phyloP scores from a whole-genome alignment of 2,888 invertebrate species.

The Caenorhabditis sp. region DNA sequence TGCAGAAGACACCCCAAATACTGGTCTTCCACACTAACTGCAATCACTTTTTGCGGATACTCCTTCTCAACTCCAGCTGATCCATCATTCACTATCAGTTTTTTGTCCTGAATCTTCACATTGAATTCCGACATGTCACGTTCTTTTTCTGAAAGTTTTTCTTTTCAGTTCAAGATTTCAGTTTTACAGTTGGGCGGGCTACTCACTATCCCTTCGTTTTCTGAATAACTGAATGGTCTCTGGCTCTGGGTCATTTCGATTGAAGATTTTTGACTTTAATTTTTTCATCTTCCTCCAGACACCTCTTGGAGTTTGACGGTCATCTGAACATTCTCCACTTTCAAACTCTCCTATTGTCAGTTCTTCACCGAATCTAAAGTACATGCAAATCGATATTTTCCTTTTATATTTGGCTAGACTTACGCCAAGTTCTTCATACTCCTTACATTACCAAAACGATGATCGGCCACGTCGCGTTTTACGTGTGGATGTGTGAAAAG shows the following conservation, averaged over 20 bases:
- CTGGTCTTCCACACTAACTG: slow-evolving; percentile 33
- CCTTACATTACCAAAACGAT: slow-evolving; percentile 17
- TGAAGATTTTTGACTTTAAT: slow-evolving; percentile 37
- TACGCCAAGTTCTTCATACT: slow-evolving; percentile 37
- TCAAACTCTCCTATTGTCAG: slow-evolving; percentile 35
- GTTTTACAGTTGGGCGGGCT: too few species aligned
- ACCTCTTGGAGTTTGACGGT: slow-evolving; percentile 17
- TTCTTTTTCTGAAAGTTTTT: slow-evolving; percentile 33
- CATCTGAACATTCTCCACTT: slow-evolving; percentile 23
- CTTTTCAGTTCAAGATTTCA: too few species aligned
- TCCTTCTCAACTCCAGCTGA: background rate
- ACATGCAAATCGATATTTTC: too few species aligned
- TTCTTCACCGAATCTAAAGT: slow-evolving; percentile 40
- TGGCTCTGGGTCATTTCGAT: slow-evolving; percentile 7
- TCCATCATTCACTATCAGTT: slow-evolving; percentile 21
- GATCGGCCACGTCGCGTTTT: slow-evolving; percentile 25
- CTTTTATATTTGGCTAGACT: background rate
- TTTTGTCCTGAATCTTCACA: slow-evolving; percentile 16
- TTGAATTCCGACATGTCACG: slow-evolving; percentile 15
- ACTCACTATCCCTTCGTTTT: slow-evolving; percentile 31
- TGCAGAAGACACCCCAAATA: slow-evolving; percentile 42
- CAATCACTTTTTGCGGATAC: slow-evolving; percentile 17
- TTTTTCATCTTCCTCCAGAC: slow-evolving; percentile 46
- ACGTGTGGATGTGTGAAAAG: slow-evolving; percentile 53
- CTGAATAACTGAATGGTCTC: slow-evolving; percentile 34